Base-by-base conservation (phyloP, 1,140 invertebrate species). In the Panagrolaimus sp. region DNA sequence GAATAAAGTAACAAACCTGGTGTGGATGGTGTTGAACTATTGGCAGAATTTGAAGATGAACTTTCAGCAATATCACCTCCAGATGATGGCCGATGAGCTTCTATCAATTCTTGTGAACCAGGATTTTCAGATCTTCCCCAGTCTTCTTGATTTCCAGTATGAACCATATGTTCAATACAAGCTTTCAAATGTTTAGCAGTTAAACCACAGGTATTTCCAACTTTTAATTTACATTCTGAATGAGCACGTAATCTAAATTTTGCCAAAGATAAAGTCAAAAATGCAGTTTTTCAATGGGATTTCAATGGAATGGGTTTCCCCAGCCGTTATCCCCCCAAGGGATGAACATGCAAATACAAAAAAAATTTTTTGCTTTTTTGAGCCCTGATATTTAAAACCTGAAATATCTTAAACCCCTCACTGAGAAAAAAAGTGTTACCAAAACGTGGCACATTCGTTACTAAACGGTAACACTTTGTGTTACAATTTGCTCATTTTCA, bases 111-210 rank as follows among this genome's bases (percentile, higher is more conserved):
- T 43, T 64, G 43, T 5, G 55, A n/a, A 58, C 45, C 24, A 10
- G 68, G n/a, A 26, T 76, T 17, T 17, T 73, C 63, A 46, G 52
- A 69, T 21, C 47, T 77, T 79, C 73, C 75, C 75, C 75, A 76
- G 45, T 79, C 79, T 43, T 78, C 75, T 73, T 76, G 75, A 28
- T 65, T 68, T 44, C 74, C 67, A 58, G 77, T 71, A 26, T 76
- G 79, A 17, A 76, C 75, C 75, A 76, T 75, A 63, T 76, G 74
- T 32, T 72, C 73, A 15, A 76, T 44, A 28, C 75, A 28, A 52
- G 79, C 75, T 44, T 78, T 75, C 12, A 76, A 68, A 67, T 76
- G 75, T 63, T 79, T 76, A 7, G 76, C 65, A 24, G 75, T 76
- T 38, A 76, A 44, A 1, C 75, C 75, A 65, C 75, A 76, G 58